Percentiles rank a stretch among this genome's conserved stretches.
Evolutionary conservation across 2,113 vertebrate species (phyloP).

Genomic region (Corythornis cristatus): DNA sequence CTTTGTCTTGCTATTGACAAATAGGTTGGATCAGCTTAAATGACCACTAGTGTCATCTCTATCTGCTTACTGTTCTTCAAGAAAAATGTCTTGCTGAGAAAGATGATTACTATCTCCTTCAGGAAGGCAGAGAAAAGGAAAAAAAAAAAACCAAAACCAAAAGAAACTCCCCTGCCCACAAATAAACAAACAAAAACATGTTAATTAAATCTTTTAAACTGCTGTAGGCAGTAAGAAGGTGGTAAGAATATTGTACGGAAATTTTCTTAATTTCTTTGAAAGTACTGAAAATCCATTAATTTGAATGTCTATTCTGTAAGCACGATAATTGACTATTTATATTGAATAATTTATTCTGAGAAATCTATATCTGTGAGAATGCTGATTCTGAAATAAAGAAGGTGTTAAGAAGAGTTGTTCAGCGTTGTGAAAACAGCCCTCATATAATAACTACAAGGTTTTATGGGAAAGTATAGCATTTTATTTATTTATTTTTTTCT

Average conservation of each 20-base stretch:
- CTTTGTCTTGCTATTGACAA: constrained; percentile 35
- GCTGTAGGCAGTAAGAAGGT: neutral
- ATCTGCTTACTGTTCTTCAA: constrained; percentile 45
- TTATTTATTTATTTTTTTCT: neutral
- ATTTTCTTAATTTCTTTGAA: constrained; percentile 22
- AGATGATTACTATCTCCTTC: constrained; percentile 50
- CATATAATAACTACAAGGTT: neutral
- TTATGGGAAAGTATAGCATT: neutral
- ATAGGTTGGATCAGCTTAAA: constrained; percentile 55
- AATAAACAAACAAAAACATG: neutral
- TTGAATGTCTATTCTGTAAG: neutral
- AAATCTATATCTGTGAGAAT: neutral
- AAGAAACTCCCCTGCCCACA: too few relatives aligned
- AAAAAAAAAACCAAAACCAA: neutral
- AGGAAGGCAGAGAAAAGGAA: neutral
- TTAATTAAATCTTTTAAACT: neutral
- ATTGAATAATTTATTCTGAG: neutral
- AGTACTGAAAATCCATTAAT: neutral
- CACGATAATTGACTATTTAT: constrained; percentile 11
- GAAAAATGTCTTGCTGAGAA: constrained; percentile 51
- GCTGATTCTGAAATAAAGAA: constrained; percentile 1
- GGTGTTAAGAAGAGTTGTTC: neutral
- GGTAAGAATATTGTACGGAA: neutral
- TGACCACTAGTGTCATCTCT: constrained; percentile 19
- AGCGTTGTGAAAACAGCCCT: neutral